Conservation (phyloP, 2,888 invertebrate genomes). For the Zelleria hepariella region DNA sequence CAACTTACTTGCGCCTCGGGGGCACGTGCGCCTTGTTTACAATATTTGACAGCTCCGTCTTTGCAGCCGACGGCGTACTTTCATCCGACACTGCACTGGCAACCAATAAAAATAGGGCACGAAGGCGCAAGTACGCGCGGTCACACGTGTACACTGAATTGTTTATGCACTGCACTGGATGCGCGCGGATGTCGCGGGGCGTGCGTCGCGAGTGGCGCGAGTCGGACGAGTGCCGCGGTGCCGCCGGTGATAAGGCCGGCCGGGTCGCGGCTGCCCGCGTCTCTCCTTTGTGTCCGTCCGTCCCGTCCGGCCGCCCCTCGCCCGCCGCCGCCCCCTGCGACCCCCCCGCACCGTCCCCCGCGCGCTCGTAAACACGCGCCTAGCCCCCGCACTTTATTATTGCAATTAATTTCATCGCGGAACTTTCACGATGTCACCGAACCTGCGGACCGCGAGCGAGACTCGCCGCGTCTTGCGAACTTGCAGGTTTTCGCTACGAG, state of each 20-base stretch:
- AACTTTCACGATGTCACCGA: conserved; percentile 2
- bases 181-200: conserved; percentile 27
- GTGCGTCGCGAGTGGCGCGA: conserved; percentile 55
- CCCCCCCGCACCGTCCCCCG: conserved; percentile 18
- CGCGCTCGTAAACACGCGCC: conserved; percentile 34
- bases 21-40: conserved; percentile 64
- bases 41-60: conserved; percentile 51
- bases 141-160: conserved; percentile 9
- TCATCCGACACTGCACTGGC: conserved; percentile 36
- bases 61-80: conserved; percentile 23
- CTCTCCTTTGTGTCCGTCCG: conserved; percentile 71
- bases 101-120: conserved; percentile 14
- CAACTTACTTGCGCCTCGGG: conserved; percentile 58
- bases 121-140: neutral
- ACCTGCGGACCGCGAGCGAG: neutral
- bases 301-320: conserved; percentile 38
- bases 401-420: conserved; percentile 47
- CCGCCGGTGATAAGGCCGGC: conserved; percentile 53
- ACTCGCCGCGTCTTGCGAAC: neutral
- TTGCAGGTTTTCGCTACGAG: neutral
- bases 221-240: conserved; percentile 55
- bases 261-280: conserved; percentile 59
- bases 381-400: conserved; percentile 45
- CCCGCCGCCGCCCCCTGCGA: conserved; percentile 40
- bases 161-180: conserved; percentile 19